Percentiles rank a stretch among this genome's conserved stretches.
These are phyloP conservation scores for Psilanteris sp. DNA, from an alignment of 1,140 invertebrate genomes.

Conservation along the genomic window DNA sequence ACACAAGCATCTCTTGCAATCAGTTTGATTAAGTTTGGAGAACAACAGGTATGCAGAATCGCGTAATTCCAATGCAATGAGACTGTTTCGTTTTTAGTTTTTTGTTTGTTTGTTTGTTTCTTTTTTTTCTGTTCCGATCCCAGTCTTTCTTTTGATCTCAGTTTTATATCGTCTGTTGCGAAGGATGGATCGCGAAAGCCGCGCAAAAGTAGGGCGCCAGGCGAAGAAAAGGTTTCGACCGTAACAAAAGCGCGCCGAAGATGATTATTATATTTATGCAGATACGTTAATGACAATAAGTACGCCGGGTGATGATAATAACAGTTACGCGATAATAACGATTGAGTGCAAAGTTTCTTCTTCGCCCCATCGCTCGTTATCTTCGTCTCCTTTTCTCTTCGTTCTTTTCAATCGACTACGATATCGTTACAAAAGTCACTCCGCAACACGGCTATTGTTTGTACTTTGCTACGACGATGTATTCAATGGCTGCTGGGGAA, in stretches of 20 bases:
- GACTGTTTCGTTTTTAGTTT: neutral
- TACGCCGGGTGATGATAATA: conserved; percentile 60
- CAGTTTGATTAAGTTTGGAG: conserved; percentile 40
- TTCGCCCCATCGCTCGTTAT: conserved; percentile 55
- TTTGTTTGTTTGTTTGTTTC: too few species aligned
- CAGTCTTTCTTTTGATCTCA: too few species aligned
- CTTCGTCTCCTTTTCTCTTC: conserved; percentile 12
- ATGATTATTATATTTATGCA: conserved; percentile 70
- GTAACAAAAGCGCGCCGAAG: conserved; percentile 57
- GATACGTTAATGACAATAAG: conserved; percentile 70
- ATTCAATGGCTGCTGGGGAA: too few species aligned
- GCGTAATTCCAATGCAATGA: conserved; percentile 8
- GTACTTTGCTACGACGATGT: neutral
- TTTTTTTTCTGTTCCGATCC: too few species aligned
- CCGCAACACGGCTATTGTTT: conserved; percentile 66
- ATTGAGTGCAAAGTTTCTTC: conserved; percentile 63
- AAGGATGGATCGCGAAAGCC: conserved; percentile 9
- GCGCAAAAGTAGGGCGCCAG: conserved; percentile 6
- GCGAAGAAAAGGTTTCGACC: conserved; percentile 21
- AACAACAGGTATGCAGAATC: conserved; percentile 24
- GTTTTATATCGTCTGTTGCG: neutral
- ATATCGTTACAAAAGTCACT: conserved; percentile 68
- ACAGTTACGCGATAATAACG: conserved; percentile 64
- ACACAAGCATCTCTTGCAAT: conserved; percentile 34
- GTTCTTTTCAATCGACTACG: conserved; percentile 69